Evolutionary conservation across 53 echinoderm and acorn worm species (phyloP).

Genomic region (Echinometra lucunter): DNA sequence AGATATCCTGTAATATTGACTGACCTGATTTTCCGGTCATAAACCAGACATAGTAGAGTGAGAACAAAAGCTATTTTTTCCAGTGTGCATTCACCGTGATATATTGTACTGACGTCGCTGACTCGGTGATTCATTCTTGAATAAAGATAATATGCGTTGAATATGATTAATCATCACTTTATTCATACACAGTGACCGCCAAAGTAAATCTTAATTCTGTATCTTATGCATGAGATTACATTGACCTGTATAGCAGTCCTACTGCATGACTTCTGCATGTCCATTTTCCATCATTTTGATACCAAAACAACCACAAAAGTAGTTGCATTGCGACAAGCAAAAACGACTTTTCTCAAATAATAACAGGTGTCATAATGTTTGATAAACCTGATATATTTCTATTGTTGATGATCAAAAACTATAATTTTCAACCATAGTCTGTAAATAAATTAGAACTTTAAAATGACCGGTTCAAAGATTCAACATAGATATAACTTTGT

Average conservation of each 20-base stretch:
- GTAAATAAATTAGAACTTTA: neutral
- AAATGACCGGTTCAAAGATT: neutral
- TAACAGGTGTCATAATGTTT: neutral
- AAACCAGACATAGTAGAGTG: neutral
- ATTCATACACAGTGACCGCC: neutral
- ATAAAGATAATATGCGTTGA: neutral
- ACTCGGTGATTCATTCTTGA: neutral
- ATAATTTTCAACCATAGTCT: neutral
- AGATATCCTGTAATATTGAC: neutral
- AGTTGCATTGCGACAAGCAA: too few relatives aligned
- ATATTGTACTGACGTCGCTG: neutral
- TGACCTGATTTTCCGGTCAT: constrained; percentile 45
- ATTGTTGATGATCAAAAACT: neutral
- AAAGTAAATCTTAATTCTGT: neutral
- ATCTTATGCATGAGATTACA: neutral
- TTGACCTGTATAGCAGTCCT: neutral
- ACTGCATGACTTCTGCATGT: neutral
- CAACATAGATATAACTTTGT: neutral
- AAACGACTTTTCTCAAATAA: neutral
- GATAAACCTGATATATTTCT: neutral
- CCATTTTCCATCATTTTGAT: too few relatives aligned
- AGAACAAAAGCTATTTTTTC: neutral
- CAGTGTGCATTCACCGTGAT: neutral
- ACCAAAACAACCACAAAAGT: neutral
- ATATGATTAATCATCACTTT: neutral